Evolutionary conservation across 1,140 invertebrate species (phyloP).

Genomic region (Paralvinella palmiformis): DNA sequence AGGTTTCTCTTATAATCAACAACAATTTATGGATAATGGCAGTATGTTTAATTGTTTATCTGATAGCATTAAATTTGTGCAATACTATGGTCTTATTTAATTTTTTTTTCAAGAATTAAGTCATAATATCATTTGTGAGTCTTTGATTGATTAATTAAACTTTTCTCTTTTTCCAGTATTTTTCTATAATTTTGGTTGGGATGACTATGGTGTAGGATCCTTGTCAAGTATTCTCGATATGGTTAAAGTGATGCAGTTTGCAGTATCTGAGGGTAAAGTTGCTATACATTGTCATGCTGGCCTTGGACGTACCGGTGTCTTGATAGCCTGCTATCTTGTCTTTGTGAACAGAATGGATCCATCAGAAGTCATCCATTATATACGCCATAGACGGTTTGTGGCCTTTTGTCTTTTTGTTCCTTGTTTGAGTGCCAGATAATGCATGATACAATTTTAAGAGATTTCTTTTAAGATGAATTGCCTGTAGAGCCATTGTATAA

Average conservation of each 20-base stretch:
- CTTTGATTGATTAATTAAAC: too few species aligned
- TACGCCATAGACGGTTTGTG: constrained; percentile 63
- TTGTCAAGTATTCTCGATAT: constrained; percentile 71
- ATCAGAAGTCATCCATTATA: constrained; percentile 73
- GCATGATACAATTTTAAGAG: constrained; percentile 3
- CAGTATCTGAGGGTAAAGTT: constrained; percentile 72
- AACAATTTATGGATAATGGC: constrained; percentile 73
- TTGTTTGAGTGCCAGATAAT: not conserved
- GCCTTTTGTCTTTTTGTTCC: not conserved
- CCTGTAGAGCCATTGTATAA: too few species aligned
- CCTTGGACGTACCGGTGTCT: constrained; percentile 75
- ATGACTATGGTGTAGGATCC: constrained; percentile 73
- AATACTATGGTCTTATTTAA: not conserved
- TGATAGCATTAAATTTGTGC: not conserved
- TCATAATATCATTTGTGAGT: too few species aligned
- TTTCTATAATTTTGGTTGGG: constrained; percentile 69
- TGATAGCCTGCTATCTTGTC: constrained; percentile 80
- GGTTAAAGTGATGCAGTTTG: constrained; percentile 82
- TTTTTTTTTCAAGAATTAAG: too few species aligned
- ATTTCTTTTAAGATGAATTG: not conserved
- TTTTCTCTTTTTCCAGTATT: too few species aligned
- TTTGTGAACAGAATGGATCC: constrained; percentile 69
- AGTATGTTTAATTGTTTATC: constrained; percentile 56
- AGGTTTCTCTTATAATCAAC: constrained; percentile 72
- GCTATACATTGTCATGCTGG: constrained; percentile 88